Conservation (phyloP, 2,888 invertebrate species). For the Apamea anceps region DNA sequence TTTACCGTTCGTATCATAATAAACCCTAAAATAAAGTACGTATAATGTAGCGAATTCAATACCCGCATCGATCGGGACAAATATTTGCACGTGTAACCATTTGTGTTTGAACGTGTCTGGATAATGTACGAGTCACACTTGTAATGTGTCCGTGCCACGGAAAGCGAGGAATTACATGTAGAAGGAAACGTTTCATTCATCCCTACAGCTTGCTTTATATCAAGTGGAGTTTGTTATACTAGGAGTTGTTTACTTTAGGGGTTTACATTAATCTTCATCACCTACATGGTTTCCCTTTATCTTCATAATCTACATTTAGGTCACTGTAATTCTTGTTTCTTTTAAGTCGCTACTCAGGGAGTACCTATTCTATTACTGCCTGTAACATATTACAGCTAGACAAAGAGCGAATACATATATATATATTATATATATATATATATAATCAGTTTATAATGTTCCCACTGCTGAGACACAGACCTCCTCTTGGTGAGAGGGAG, state of each 20-base stretch:
- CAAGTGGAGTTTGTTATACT: slow-evolving; percentile 5
- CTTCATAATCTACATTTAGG: not conserved
- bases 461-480: too few relatives aligned
- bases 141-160: slow-evolving; percentile 11
- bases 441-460: too few relatives aligned
- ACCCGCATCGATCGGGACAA: slow-evolving; percentile 30
- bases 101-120: slow-evolving; percentile 28
- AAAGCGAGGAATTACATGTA: slow-evolving; percentile 1
- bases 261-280: slow-evolving; percentile 3
- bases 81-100: slow-evolving; percentile 39
- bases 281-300: not conserved
- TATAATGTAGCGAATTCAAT: not conserved
- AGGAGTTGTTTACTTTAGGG: slow-evolving; percentile 13
- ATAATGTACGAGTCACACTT: slow-evolving; percentile 30
- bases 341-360: not conserved
- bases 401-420: too few relatives aligned
- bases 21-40: not conserved
- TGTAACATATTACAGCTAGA: not conserved
- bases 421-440: not conserved
- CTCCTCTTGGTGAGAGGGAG: too few relatives aligned
- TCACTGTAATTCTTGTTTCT: not conserved
- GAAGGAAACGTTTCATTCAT: slow-evolving; percentile 15
- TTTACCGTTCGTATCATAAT: not conserved
- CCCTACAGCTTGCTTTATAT: slow-evolving; percentile 21
- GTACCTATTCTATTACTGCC: not conserved